A percentile compares a stretch with the other conserved stretches of the same genome.
These are phyloP conservation scores for Lipophrys pholis DNA, from an alignment of 2,113 vertebrate genomes.

Conservation along the genomic window DNA sequence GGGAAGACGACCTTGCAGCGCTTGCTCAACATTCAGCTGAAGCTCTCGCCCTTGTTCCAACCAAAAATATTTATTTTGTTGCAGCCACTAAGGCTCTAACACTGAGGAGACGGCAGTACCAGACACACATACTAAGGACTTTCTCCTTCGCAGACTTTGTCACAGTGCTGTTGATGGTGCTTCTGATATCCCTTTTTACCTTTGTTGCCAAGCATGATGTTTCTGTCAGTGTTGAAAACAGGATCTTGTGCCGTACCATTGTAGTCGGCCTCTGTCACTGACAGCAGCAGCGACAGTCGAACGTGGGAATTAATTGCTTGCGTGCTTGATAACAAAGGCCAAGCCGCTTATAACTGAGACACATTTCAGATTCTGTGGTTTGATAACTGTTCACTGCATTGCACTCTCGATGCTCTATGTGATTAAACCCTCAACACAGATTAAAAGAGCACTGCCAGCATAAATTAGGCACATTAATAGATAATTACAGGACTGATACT, in stretches of 20 bases:
- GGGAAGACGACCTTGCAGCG: slow-evolving; percentile 67
- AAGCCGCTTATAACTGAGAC: slow-evolving; percentile 5
- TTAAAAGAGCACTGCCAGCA: neutral
- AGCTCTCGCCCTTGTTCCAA: slow-evolving; percentile 33
- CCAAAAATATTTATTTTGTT: slow-evolving; percentile 61
- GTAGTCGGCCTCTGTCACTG: slow-evolving; percentile 11
- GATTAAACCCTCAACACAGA: neutral
- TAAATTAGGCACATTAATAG: slow-evolving; percentile 11
- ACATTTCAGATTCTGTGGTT: slow-evolving; percentile 12
- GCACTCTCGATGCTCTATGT: neutral
- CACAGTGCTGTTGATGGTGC: slow-evolving; percentile 10
- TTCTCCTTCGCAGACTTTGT: slow-evolving; percentile 15
- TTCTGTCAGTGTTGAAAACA: slow-evolving; percentile 19
- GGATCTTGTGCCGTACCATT: slow-evolving; percentile 17
- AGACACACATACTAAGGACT: slow-evolving; percentile 32
- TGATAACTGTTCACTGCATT: slow-evolving; percentile 6
- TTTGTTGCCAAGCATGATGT: neutral
- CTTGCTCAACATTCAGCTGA: slow-evolving; percentile 56
- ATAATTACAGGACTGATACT: neutral
- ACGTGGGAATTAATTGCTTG: slow-evolving; percentile 20
- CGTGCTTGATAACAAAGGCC: slow-evolving; percentile 24
- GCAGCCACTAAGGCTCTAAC: slow-evolving; percentile 16
- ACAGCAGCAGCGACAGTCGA: slow-evolving; percentile 5
- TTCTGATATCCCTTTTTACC: slow-evolving; percentile 8
- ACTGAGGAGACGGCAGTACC: slow-evolving; percentile 16